Conservation (phyloP, 1,140 invertebrate genomes). For the Odontomachus brunneus region DNA sequence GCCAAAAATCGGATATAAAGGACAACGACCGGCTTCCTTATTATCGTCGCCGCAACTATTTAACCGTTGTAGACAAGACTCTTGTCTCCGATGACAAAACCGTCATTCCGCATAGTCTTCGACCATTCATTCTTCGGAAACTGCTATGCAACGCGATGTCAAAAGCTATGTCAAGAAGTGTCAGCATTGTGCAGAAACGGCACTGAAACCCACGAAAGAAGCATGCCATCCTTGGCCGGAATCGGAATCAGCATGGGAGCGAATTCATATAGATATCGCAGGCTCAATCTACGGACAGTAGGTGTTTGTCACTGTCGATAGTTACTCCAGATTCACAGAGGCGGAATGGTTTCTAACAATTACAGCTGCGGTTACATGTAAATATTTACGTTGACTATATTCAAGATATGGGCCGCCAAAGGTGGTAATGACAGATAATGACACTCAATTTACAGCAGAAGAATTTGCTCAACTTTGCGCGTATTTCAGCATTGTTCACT, state of each 20-base stretch:
- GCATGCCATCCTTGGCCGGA: neutral
- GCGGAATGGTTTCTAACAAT: neutral
- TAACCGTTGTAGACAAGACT: neutral
- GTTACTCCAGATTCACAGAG: neutral
- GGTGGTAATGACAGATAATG: neutral
- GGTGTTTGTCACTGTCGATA: neutral
- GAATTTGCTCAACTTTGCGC: neutral
- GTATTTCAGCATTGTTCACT: neutral
- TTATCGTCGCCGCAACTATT: neutral
- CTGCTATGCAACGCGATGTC: neutral
- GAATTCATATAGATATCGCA: neutral
- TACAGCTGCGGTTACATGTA: neutral
- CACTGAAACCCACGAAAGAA: neutral
- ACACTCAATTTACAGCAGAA: neutral
- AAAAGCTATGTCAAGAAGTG: neutral
- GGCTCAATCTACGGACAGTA: neutral
- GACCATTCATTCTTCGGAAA: neutral
- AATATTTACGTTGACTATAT: neutral
- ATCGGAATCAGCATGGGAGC: neutral
- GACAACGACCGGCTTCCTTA: neutral
- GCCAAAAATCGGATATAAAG: neutral
- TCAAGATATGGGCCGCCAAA: neutral
- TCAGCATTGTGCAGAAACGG: neutral
- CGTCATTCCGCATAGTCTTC: neutral
- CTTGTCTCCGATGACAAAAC: neutral